Evolutionary conservation across 2,888 invertebrate genomes (phyloP).

Genomic region (Aporophyla lueneburgensis): DNA sequence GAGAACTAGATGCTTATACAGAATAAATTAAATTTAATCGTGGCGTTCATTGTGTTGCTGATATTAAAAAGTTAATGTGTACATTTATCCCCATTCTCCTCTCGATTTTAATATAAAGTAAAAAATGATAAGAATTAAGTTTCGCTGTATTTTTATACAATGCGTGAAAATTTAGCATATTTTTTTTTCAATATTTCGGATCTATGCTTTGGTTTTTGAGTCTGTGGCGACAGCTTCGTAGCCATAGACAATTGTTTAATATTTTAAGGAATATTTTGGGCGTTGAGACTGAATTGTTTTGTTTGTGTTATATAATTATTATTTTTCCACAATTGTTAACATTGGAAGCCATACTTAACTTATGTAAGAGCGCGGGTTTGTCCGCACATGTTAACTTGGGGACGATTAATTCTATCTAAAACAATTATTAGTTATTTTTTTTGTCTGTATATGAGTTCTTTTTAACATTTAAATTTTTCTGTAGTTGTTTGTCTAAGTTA

Average conservation of each 20-base stretch:
- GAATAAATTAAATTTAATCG: conserved; percentile 77
- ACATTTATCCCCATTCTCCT: conserved; percentile 75
- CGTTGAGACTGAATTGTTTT: conserved; percentile 91
- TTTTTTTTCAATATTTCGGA: conserved; percentile 45
- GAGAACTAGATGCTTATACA: conserved; percentile 87
- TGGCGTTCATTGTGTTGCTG: conserved; percentile 79
- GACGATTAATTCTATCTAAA: conserved; percentile 79
- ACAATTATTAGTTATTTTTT: conserved; percentile 83
- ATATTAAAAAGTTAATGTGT: conserved; percentile 69
- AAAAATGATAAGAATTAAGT: conserved; percentile 75
- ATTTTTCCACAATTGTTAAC: conserved; percentile 81
- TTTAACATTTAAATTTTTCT: conserved; percentile 79
- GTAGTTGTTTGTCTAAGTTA: conserved; percentile 89
- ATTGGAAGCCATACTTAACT: conserved; percentile 76
- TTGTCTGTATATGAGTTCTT: conserved; percentile 90
- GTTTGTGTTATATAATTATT: conserved; percentile 89
- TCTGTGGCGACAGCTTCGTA: conserved; percentile 21
- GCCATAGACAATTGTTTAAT: conserved; percentile 76
- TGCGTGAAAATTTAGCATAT: conserved; percentile 60
- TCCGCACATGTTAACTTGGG: conserved; percentile 76
- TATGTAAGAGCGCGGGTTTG: conserved; percentile 74
- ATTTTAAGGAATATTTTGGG: conserved; percentile 82
- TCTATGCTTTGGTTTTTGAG: conserved; percentile 54
- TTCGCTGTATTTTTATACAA: conserved; percentile 86
- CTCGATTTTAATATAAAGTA: conserved; percentile 73